These are phyloP conservation scores for Plebejus anna DNA, from an alignment of 2,888 invertebrate species.

Conservation along the genomic window DNA sequence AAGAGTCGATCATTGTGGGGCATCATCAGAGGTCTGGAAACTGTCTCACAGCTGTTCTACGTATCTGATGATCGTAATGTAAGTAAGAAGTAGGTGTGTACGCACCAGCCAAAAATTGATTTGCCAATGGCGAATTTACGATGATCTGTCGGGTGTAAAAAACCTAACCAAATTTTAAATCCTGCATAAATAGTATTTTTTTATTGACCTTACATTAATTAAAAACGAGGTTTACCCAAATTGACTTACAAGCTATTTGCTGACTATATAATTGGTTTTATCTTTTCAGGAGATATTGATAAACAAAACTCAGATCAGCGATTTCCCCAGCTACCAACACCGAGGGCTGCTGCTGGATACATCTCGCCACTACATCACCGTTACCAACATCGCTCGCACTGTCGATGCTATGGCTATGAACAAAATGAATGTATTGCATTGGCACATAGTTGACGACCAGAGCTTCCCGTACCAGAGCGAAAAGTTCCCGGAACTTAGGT, in stretches of 20 bases:
- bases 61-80: constrained; percentile 50
- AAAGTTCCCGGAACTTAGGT: constrained; percentile 88
- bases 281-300: constrained; percentile 81
- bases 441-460: constrained; percentile 97
- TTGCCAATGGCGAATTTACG: not conserved
- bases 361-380: constrained; percentile 89
- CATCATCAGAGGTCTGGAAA: constrained; percentile 90
- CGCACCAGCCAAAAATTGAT: not conserved
- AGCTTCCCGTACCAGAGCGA: constrained; percentile 93
- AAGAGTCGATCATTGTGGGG: constrained; percentile 86
- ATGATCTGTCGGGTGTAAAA: not conserved
- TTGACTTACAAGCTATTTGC: no score
- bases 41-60: constrained; percentile 88
- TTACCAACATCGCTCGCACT: constrained; percentile 81
- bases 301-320: constrained; percentile 72
- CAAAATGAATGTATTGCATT: constrained; percentile 96
- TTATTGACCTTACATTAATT: no score
- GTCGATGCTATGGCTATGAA: constrained; percentile 94
- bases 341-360: constrained; percentile 94
- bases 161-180: no score
- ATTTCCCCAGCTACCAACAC: constrained; percentile 85
- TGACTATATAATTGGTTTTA: not conserved
- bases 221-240: no score
- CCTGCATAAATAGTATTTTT: no score
- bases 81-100: constrained; percentile 31